These are phyloP conservation scores for Eulemur albifrons DNA, from an alignment of 2,797 vertebrate species.

Conservation along the genomic window DNA sequence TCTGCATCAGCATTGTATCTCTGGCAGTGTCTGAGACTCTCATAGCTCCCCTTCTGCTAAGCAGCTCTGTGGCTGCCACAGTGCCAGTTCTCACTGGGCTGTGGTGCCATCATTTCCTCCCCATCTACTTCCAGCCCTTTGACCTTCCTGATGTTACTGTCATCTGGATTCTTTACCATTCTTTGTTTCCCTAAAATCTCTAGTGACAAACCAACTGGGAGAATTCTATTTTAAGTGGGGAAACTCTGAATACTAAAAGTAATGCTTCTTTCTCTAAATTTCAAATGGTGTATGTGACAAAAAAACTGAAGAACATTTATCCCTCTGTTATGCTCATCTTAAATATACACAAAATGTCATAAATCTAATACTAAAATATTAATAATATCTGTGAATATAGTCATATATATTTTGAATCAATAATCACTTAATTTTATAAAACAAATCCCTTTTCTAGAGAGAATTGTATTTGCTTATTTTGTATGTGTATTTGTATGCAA, in stretches of 20 bases:
- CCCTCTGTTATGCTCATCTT: not conserved
- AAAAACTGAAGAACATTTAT: not conserved
- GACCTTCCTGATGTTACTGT: not conserved
- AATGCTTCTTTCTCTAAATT: not conserved
- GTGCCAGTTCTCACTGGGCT: not conserved
- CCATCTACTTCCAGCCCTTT: not conserved
- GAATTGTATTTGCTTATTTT: not conserved
- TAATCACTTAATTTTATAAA: not conserved
- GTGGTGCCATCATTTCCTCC: not conserved
- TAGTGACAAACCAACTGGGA: not conserved
- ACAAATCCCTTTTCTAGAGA: not conserved
- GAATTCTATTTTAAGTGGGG: not conserved
- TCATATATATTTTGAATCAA: not conserved
- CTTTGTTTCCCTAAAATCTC: not conserved
- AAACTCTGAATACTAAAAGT: slow-evolving; percentile 10
- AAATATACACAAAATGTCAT: not conserved
- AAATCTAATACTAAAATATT: not conserved
- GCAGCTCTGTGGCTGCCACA: not conserved
- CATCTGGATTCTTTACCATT: not conserved
- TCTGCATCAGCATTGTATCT: not conserved
- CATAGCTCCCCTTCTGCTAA: not conserved
- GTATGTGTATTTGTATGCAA: not conserved
- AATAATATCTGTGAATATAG: not conserved
- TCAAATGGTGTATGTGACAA: not conserved
- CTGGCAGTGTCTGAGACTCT: not conserved